Conservation (phyloP, 64 coral and sea anemone species). For the Orbicella faveolata region DNA sequence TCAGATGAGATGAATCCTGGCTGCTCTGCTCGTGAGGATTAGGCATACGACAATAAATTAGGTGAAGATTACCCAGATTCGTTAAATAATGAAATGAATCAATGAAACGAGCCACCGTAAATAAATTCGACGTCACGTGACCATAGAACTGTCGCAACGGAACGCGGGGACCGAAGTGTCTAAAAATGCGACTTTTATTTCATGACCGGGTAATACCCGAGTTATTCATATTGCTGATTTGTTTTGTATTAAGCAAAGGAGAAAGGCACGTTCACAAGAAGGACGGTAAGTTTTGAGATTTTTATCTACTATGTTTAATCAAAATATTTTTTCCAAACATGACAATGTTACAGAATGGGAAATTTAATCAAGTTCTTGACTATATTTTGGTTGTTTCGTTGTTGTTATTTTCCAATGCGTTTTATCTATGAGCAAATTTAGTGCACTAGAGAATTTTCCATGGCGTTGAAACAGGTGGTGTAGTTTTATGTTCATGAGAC, state of each 20-base stretch:
- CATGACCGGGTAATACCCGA: not conserved
- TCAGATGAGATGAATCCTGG: too few species aligned
- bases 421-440: not conserved
- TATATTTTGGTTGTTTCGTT: too few species aligned
- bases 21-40: not conserved
- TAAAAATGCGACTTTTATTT: constrained; percentile 12
- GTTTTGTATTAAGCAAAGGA: not conserved
- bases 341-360: not conserved
- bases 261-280: constrained; percentile 1
- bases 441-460: not conserved
- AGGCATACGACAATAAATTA: not conserved
- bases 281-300: constrained; percentile 8
- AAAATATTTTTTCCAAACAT: not conserved
- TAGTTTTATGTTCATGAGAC: not conserved
- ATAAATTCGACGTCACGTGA: not conserved
- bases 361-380: not conserved
- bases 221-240: not conserved
- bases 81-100: constrained; percentile 4
- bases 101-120: not conserved
- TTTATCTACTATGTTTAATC: not conserved
- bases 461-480: not conserved
- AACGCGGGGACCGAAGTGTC: not conserved
- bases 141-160: not conserved
- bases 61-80: not conserved
- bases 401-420: too few species aligned